Percentiles rank a stretch among this genome's conserved stretches.
Evolutionary conservation across 2,888 invertebrate species (phyloP).

Genomic region (Brachyopa scutellaris): DNA sequence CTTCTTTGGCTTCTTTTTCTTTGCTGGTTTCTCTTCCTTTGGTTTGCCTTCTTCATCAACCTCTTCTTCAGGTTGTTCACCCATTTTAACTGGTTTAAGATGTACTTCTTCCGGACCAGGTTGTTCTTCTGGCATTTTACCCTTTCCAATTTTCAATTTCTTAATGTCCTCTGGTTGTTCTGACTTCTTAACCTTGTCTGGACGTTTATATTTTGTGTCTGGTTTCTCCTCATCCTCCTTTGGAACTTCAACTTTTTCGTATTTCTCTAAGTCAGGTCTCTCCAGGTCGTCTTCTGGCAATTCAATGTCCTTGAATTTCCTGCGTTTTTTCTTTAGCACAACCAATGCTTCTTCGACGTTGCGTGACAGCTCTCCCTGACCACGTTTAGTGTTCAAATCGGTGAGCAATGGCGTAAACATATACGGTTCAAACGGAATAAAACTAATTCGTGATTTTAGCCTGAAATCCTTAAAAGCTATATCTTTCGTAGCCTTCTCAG

Average conservation of each 20-base stretch:
- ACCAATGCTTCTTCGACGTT: conserved; percentile 87
- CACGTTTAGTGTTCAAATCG: conserved; percentile 82
- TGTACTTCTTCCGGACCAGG: conserved; percentile 79
- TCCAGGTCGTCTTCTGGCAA: conserved; percentile 84
- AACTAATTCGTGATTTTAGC: conserved; percentile 87
- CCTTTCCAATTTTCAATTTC: conserved; percentile 78
- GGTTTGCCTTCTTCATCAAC: conserved; percentile 57
- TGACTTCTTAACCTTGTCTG: conserved; percentile 74
- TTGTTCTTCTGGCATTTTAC: conserved; percentile 76
- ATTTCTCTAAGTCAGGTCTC: conserved; percentile 80
- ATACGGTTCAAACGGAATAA: conserved; percentile 85
- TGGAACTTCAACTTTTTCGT: conserved; percentile 73
- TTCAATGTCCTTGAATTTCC: conserved; percentile 84
- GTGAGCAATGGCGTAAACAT: conserved; percentile 76
- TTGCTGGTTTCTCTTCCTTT: conserved; percentile 70
- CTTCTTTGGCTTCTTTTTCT: conserved; percentile 75
- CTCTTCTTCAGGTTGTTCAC: conserved; percentile 51
- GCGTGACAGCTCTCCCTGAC: conserved; percentile 86
- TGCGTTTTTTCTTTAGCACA: conserved; percentile 84
- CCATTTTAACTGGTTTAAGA: conserved; percentile 77
- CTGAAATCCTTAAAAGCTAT: conserved; percentile 86
- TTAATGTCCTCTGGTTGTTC: conserved; percentile 74
- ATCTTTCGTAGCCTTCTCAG: conserved; percentile 83
- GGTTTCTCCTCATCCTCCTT: conserved; percentile 75
- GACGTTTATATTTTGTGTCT: conserved; percentile 80